Conservation (phyloP, 1,140 invertebrate species). For the Meloidogyne exigua region DNA sequence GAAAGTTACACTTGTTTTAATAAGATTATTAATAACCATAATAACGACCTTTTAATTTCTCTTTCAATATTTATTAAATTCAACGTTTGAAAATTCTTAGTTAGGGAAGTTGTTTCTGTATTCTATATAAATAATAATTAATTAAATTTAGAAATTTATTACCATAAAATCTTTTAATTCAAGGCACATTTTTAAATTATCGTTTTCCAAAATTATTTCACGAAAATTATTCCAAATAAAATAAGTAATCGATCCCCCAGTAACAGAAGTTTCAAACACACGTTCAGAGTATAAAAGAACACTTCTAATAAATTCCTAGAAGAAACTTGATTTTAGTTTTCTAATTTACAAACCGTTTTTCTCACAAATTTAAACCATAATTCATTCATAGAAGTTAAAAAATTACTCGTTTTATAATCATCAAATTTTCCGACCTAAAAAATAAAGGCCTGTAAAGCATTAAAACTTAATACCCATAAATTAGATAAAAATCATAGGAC, state of each 20-base stretch:
- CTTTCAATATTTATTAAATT: not conserved
- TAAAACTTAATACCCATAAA: not conserved
- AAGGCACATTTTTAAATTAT: not conserved
- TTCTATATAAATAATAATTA: not conserved
- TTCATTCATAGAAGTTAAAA: not conserved
- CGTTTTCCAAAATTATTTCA: not conserved
- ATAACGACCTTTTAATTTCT: not conserved
- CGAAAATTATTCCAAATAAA: conserved; percentile 16
- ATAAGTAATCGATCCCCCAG: not conserved
- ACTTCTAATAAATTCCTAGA: not conserved
- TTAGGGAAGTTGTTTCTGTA: not conserved
- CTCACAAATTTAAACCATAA: conserved; percentile 6
- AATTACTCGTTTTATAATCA: not conserved
- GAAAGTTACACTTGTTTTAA: too few species aligned
- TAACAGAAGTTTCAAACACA: conserved; percentile 19
- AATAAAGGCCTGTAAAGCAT: not conserved
- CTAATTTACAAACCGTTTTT: not conserved
- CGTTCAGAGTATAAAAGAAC: conserved; percentile 6
- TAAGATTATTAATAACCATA: too few species aligned
- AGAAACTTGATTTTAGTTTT: too few species aligned
- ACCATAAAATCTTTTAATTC: not conserved
- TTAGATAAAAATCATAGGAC: not conserved
- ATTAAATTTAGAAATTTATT: not conserved
- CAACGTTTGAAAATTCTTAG: not conserved
- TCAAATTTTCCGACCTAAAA: not conserved